Percentiles rank a stretch among this genome's conserved stretches.
phyloP scores from a whole-genome alignment of 2,888 invertebrate genomes.

The Leucophora obtusa region DNA sequence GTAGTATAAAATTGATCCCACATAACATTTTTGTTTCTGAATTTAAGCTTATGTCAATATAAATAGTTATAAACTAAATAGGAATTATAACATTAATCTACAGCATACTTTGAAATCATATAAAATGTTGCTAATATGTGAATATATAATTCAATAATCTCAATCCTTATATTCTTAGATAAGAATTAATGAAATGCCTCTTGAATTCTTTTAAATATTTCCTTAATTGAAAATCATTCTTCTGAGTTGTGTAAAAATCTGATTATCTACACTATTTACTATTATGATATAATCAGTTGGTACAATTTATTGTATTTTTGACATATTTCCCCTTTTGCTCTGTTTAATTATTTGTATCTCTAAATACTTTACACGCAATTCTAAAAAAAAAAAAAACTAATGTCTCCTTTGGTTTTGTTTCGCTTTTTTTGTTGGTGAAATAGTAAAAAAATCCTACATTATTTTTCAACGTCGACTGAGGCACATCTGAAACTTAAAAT shows the following conservation, averaged over 20 bases:
- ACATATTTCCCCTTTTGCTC: constrained; percentile 23
- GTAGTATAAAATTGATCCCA: too few relatives aligned
- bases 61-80: too few relatives aligned
- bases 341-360: constrained; percentile 4
- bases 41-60: too few relatives aligned
- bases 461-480: constrained; percentile 29
- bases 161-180: neutral
- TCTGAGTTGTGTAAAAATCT: neutral
- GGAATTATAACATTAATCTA: too few relatives aligned
- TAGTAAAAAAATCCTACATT: constrained; percentile 40
- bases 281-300: neutral
- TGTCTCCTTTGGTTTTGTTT: constrained; percentile 69
- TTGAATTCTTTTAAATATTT: neutral
- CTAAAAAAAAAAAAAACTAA: constrained; percentile 69
- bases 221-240: neutral
- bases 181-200: neutral
- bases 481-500: constrained; percentile 12
- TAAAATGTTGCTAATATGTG: too few relatives aligned
- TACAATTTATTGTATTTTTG: neutral
- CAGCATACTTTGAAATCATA: too few relatives aligned
- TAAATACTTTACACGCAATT: constrained; percentile 69
- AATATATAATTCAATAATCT: too few relatives aligned
- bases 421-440: constrained; percentile 22
- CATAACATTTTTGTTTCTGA: too few relatives aligned
- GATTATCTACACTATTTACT: neutral